Evolutionary conservation across 2,888 invertebrate genomes (phyloP).

Genomic region (Tenthredo scrophulariae): DNA sequence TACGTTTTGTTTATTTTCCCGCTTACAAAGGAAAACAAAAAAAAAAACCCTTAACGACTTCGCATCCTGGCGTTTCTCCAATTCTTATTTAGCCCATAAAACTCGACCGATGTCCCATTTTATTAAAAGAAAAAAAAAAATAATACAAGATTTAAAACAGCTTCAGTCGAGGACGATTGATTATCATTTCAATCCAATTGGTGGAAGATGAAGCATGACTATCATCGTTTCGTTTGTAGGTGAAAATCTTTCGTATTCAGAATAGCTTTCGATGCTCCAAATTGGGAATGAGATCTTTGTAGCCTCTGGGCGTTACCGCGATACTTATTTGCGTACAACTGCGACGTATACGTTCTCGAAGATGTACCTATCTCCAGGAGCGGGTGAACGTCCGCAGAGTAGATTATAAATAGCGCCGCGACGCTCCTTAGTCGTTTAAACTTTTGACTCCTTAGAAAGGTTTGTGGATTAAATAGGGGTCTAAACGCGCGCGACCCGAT

Average conservation of each 20-base stretch:
- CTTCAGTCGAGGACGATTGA: too few species aligned
- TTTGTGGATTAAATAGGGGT: neutral
- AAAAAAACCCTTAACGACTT: constrained; percentile 24
- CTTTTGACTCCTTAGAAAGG: constrained; percentile 18
- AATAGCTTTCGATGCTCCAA: neutral
- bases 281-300: neutral
- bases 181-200: too few species aligned
- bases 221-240: neutral
- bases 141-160: too few species aligned
- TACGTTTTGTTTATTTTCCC: neutral
- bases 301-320: neutral
- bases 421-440: constrained; percentile 59
- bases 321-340: constrained; percentile 52
- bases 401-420: constrained; percentile 70
- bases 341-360: constrained; percentile 8
- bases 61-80: constrained; percentile 29
- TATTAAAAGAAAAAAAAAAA: neutral
- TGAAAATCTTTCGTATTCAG: neutral
- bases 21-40: neutral
- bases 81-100: constrained; percentile 6
- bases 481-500: neutral
- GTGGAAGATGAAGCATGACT: too few species aligned
- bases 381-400: constrained; percentile 69
- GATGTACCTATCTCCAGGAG: constrained; percentile 57
- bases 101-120: neutral